Evolutionary conservation across 2,113 vertebrate genomes (phyloP), one percentile per base, ranked within the genome.

Genomic region (Mirounga angustirostris): DNA sequence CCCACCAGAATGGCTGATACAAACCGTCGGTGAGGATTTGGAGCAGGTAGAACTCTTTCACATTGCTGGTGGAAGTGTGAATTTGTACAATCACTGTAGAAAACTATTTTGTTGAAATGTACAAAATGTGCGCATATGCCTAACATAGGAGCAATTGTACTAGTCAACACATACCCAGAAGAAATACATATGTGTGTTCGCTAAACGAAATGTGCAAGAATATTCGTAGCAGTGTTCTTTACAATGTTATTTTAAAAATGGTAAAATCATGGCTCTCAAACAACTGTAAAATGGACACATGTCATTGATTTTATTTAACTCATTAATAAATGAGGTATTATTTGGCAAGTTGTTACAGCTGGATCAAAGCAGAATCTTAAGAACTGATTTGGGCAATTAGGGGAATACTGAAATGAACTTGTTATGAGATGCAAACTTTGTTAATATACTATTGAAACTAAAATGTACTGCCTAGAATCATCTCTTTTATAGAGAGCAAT

Each of bases 101-200:
- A 85, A 79, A 71, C 28, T 61, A 5, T 87, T 56, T 83, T 59
- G 24, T 79, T 94, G 90, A 91, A 67, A 58, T 92, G 58, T 95
- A 21, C 5, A 33, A 84, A 92, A 87, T 67, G 54, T 83, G 9
- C n/a, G 65, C 13, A 36, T 67, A 36, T 65, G 19, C 63, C 33
- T 81, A 52, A 40, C 85, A 73, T 21, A 67, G 50, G 93, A 93
- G 14, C 52, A 94, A 36, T 43, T 65, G 46, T 15, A 61, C 18
- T 83, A 65, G 30, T 96, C 81, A 50, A 30, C 79, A 14, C 54
- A 4, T 73, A 40, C 8, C 63, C 36, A n/a, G 56, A 76, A 91
- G 74, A 92, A 59, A 79, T 87, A 76, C 1, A 19, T 33, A 26
- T 43, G 54, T 6, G 13, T 58, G 52, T 14, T 88, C 10, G 65